phyloP scores from a whole-genome alignment of 2,113 vertebrate species.

The Recurvirostra avosetta region DNA sequence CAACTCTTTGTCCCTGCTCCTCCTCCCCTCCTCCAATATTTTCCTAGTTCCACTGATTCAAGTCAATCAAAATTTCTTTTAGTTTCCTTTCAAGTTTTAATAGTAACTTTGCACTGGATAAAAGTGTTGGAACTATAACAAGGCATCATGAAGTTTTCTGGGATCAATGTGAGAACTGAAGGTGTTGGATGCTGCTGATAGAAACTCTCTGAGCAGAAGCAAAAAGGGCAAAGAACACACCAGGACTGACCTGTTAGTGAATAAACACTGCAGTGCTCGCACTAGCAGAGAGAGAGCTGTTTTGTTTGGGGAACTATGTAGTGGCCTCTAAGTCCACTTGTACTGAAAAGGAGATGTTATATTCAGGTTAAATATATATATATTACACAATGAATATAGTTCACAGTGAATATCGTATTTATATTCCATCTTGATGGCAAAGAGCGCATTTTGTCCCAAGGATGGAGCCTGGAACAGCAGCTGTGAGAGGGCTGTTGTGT shows the following conservation, averaged over 20 bases:
- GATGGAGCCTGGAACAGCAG: not conserved
- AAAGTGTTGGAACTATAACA: not conserved
- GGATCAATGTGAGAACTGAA: not conserved
- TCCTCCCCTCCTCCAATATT: not conserved
- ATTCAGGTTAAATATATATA: not conserved
- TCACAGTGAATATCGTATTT: not conserved
- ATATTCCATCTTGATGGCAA: not conserved
- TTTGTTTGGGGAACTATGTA: rapidly evolving
- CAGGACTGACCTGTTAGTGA: not conserved
- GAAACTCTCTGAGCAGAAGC: not conserved
- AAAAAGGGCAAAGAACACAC: not conserved
- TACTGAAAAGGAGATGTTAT: not conserved
- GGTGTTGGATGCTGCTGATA: not conserved
- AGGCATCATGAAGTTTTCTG: not conserved
- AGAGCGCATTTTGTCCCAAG: not conserved
- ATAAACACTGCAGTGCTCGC: not conserved
- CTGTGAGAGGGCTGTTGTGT: not conserved
- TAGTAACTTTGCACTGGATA: not conserved
- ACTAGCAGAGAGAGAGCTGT: not conserved
- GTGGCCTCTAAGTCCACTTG: not conserved
- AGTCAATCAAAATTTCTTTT: not conserved
- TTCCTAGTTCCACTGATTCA: not conserved
- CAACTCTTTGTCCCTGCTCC: not conserved
- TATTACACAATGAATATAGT: not conserved
- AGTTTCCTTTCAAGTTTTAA: not conserved